phyloP scores from a whole-genome alignment of 2,888 invertebrate genomes.

The Cephonodes hylas region DNA sequence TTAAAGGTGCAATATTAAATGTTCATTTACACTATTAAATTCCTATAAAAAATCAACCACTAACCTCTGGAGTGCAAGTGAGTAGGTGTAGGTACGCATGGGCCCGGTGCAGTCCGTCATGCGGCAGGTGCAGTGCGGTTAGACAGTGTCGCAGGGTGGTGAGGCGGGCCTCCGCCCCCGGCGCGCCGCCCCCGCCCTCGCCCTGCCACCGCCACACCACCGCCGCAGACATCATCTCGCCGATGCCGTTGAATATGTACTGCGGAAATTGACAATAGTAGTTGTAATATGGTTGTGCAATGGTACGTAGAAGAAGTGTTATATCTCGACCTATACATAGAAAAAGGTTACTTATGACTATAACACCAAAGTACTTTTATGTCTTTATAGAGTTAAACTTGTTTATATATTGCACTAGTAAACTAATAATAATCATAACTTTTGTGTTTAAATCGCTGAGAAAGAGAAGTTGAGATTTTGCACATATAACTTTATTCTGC shows the following conservation, averaged over 20 bases:
- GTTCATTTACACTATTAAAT: no score
- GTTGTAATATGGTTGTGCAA: not conserved
- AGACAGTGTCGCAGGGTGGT: constrained; percentile 68
- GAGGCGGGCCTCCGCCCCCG: constrained; percentile 42
- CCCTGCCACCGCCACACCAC: constrained; percentile 73
- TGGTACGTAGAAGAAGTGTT: no score
- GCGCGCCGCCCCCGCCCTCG: constrained; percentile 32
- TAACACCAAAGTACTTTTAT: no score
- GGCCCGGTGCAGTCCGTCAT: constrained; percentile 88
- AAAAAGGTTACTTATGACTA: no score
- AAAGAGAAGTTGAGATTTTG: no score
- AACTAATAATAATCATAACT: no score
- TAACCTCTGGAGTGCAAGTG: constrained; percentile 89
- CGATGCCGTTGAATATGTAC: constrained; percentile 95
- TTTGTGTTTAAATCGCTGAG: no score
- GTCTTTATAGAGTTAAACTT: no score
- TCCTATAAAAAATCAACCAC: constrained; percentile 27
- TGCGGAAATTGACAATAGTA: constrained; percentile 54
- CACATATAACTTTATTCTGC: no score
- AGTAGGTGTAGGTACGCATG: constrained; percentile 93
- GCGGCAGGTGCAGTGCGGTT: constrained; percentile 66
- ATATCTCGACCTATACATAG: no score
- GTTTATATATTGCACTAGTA: no score
- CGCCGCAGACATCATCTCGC: constrained; percentile 89
- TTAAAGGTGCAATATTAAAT: no score